Conservation (phyloP, 2,888 invertebrate species). For the Epinotia bilunana region DNA sequence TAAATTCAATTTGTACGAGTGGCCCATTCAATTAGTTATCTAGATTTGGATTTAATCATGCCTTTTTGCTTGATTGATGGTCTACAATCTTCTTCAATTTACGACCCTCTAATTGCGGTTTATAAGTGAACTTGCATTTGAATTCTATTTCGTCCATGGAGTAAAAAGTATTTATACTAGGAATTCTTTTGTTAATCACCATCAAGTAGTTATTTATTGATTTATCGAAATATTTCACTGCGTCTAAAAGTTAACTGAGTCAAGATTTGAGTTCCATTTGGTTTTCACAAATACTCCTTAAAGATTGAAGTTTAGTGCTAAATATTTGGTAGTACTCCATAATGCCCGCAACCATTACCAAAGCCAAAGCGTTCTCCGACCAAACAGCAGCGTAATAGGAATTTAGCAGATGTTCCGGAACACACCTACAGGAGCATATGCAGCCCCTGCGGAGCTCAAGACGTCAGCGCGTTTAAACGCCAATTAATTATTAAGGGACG, state of each 20-base stretch:
- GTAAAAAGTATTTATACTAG: background rate
- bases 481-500: constrained; percentile 82
- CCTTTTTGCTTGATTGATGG: constrained; percentile 80
- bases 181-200: background rate
- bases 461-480: constrained; percentile 82
- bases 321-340: constrained; percentile 29
- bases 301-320: constrained; percentile 6
- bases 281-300: background rate
- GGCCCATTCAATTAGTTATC: constrained; percentile 80
- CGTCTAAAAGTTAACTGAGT: too few relatives aligned
- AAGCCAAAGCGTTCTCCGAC: constrained; percentile 37
- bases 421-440: constrained; percentile 68
- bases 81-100: constrained; percentile 71
- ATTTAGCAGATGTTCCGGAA: constrained; percentile 69
- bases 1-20: constrained; percentile 78
- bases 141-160: constrained; percentile 57
- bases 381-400: constrained; percentile 44
- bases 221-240: too few relatives aligned
- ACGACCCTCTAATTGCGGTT: constrained; percentile 68
- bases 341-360: constrained; percentile 41
- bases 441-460: constrained; percentile 56
- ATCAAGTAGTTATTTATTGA: background rate
- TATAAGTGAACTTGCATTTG: constrained; percentile 59
- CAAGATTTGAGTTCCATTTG: background rate
- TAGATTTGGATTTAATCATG: constrained; percentile 78